Evolutionary conservation across 1,140 invertebrate genomes (phyloP).

Genomic region (Drosophila pseudoananassae): DNA sequence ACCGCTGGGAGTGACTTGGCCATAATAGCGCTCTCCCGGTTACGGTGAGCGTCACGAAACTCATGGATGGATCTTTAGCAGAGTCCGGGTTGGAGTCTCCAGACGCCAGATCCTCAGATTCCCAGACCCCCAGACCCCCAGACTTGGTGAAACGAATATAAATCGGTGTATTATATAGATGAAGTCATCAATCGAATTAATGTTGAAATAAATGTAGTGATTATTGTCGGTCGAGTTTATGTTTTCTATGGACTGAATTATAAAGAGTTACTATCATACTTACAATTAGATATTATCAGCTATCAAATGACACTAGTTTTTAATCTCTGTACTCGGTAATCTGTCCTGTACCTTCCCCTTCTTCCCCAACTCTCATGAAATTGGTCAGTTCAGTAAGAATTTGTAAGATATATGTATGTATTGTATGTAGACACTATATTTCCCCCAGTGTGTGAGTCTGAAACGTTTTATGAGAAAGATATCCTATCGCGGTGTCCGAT

Average conservation of each 20-base stretch:
- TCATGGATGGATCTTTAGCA: too few relatives aligned
- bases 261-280: constrained; percentile 13
- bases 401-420: too few relatives aligned
- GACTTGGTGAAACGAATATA: background rate
- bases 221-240: constrained; percentile 28
- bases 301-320: constrained; percentile 19
- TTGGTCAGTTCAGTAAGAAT: too few relatives aligned
- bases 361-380: too few relatives aligned
- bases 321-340: constrained; percentile 9
- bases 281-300: constrained; percentile 16
- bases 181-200: constrained; percentile 20
- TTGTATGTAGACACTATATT: too few relatives aligned
- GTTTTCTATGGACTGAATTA: constrained; percentile 44
- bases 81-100: too few relatives aligned
- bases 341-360: too few relatives aligned
- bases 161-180: constrained; percentile 1
- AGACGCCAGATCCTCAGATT: too few relatives aligned
- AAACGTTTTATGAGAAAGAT: too few relatives aligned
- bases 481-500: constrained; percentile 6
- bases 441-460: constrained; percentile 5
- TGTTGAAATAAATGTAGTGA: constrained; percentile 38
- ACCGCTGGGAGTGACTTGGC: constrained; percentile 23
- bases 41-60: constrained; percentile 1
- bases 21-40: constrained; percentile 7
- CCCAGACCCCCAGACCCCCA: too few relatives aligned